A percentile compares a stretch with the other conserved stretches of the same genome.
These are phyloP conservation scores for Dendrocopos noguchii DNA, from an alignment of 2,113 vertebrate genomes.

Conservation along the genomic window DNA sequence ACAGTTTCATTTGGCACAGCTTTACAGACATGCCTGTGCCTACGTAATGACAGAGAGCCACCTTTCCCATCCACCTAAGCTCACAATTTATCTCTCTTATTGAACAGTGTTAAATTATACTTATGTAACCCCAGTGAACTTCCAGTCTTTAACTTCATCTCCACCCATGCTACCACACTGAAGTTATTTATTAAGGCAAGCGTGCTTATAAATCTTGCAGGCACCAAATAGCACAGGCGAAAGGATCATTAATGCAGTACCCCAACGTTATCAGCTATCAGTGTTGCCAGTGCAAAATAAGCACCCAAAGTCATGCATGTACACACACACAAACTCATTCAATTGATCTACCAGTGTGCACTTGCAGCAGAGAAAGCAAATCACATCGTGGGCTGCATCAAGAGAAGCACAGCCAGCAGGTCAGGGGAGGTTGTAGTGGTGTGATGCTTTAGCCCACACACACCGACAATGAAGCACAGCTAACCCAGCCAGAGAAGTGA, in stretches of 20 bases:
- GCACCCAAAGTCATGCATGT: neutral
- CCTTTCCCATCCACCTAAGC: neutral
- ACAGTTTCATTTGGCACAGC: slow-evolving; percentile 3
- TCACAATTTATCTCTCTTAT: neutral
- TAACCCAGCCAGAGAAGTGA: too few relatives aligned
- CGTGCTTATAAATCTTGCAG: neutral
- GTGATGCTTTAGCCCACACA: too few relatives aligned
- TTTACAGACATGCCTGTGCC: neutral
- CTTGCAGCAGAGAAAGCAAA: too few relatives aligned
- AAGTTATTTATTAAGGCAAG: neutral
- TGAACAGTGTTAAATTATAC: neutral
- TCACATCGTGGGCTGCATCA: too few relatives aligned
- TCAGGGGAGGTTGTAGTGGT: too few relatives aligned
- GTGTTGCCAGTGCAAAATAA: neutral
- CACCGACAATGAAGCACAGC: too few relatives aligned
- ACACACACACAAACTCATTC: neutral
- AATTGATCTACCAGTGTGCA: too few relatives aligned
- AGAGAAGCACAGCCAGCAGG: too few relatives aligned
- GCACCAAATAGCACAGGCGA: neutral
- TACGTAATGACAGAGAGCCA: neutral
- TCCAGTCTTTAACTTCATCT: neutral
- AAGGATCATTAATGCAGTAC: neutral
- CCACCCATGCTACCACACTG: neutral
- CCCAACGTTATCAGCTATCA: neutral
- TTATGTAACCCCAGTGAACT: neutral